Base-by-base conservation (phyloP, 1,140 invertebrate genomes). In the Drosophila tristis region DNA sequence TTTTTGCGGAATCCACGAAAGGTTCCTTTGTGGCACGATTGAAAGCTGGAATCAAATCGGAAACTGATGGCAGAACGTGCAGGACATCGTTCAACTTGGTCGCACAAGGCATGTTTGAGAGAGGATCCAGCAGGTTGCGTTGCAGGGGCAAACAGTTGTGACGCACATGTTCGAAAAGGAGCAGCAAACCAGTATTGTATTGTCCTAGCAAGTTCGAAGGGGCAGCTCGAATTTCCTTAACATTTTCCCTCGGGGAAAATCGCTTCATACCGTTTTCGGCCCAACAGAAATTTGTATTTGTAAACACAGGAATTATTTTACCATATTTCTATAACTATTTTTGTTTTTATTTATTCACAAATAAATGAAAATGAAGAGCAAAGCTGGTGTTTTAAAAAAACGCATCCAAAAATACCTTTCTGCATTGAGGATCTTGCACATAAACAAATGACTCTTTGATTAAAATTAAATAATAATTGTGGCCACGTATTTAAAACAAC, bases 381-480 rank as follows among this genome's bases (percentile, higher is more conserved):
- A 20, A 20, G 20, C 20, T 20, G 16, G 16, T 16, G 16, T 0
- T 20, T 20, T 20, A 20, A 20, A 20, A 20, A 20, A 20, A 20
- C 1, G 20, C 20, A 2, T 20, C 20, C 23, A 25, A 25, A 25
- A 25, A 25, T 25, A 25, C 23, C 23, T 4, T 25, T 25, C 4
- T 25, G 4, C 3, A 25, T 25, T 25, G 1, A 3, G 23, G 0
- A 25, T 25, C 23, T 25, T 66, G 54, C 2, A 2, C 20, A 20
- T 20, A 1, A 20, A 2, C 20, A 20, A 20, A 20, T 20, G 20
- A 20, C 31, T 23, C 29, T 50, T 68, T 70, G 64, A 70, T 70
- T 70, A 57, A 70, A 70, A 68, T 70, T 70, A 50, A 70, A 70
- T 70, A 70, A 68, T 70, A 57, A 57, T 56, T 70, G 51, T 29